Conservation (phyloP, 2,888 invertebrate genomes). For the Caenorhabditis doughertyi region DNA sequence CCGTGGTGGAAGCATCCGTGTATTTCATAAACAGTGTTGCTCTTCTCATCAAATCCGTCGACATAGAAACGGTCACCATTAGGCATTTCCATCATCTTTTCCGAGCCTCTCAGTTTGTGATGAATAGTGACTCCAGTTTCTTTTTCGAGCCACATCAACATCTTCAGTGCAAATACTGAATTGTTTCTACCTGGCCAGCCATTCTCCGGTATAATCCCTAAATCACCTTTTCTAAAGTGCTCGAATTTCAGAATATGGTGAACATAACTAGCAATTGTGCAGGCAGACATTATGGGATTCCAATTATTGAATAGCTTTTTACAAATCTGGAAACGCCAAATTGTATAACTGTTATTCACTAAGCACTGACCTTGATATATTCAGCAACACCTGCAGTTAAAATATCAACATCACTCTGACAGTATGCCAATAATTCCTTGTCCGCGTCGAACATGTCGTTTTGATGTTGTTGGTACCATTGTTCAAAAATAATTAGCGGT, state of each 20-base stretch:
- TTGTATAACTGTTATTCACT: not conserved
- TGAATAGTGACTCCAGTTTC: not conserved
- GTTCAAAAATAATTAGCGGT: not conserved
- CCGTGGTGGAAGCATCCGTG: slow-evolving; percentile 14
- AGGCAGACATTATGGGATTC: slow-evolving; percentile 1
- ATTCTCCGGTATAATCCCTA: slow-evolving; percentile 15
- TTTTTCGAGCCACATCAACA: slow-evolving; percentile 2
- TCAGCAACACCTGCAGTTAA: not conserved
- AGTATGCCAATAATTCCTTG: slow-evolving; percentile 2
- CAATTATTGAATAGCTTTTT: slow-evolving; percentile 1
- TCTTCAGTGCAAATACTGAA: slow-evolving; percentile 14
- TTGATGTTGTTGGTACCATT: slow-evolving; percentile 2
- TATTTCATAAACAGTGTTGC: slow-evolving; percentile 1
- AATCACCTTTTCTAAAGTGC: not conserved
- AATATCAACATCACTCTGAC: slow-evolving; percentile 8
- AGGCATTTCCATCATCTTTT: not conserved
- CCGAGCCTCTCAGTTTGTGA: slow-evolving; percentile 1
- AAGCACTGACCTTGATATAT: slow-evolving; percentile 6
- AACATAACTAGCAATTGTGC: slow-evolving; percentile 16
- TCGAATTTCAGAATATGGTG: slow-evolving; percentile 3
- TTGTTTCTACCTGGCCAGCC: slow-evolving; percentile 7
- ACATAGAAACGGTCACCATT: not conserved
- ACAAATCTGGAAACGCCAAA: slow-evolving; percentile 5
- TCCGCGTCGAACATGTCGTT: not conserved
- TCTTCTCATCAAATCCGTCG: not conserved